These are phyloP conservation scores for Napeogenes sylphis DNA, from an alignment of 2,888 invertebrate species.

Conservation along the genomic window DNA sequence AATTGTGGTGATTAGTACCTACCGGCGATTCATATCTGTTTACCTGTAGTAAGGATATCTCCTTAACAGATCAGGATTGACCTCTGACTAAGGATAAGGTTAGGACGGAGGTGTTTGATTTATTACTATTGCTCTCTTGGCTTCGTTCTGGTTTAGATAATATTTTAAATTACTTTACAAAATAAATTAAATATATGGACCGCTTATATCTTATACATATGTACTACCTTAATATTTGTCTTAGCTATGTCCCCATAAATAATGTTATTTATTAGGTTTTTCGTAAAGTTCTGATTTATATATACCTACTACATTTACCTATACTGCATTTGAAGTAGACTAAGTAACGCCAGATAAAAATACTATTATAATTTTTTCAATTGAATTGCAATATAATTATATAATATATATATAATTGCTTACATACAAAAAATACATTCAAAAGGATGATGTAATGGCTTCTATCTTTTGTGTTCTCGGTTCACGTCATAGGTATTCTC, in stretches of 20 bases:
- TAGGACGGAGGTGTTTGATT: slow-evolving; percentile 19
- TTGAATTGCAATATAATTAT: too few relatives aligned
- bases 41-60: slow-evolving; percentile 21
- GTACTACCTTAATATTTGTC: too few relatives aligned
- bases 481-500: not conserved
- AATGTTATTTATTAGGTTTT: too few relatives aligned
- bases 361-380: too few relatives aligned
- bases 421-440: not conserved
- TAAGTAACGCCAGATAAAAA: too few relatives aligned
- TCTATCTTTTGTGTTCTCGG: not conserved
- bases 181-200: not conserved
- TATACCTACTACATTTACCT: too few relatives aligned
- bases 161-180: not conserved
- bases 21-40: slow-evolving; percentile 19
- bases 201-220: too few relatives aligned
- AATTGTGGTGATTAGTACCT: slow-evolving; percentile 31
- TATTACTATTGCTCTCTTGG: slow-evolving; percentile 10
- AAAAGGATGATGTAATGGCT: not conserved
- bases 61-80: slow-evolving; percentile 20
- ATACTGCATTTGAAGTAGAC: too few relatives aligned
- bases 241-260: too few relatives aligned
- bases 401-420: too few relatives aligned
- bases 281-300: too few relatives aligned
- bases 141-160: not conserved
- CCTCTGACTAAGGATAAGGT: slow-evolving; percentile 24